Evolutionary conservation across 1,140 invertebrate genomes (phyloP).

Genomic region (Ceratitis capitata): DNA sequence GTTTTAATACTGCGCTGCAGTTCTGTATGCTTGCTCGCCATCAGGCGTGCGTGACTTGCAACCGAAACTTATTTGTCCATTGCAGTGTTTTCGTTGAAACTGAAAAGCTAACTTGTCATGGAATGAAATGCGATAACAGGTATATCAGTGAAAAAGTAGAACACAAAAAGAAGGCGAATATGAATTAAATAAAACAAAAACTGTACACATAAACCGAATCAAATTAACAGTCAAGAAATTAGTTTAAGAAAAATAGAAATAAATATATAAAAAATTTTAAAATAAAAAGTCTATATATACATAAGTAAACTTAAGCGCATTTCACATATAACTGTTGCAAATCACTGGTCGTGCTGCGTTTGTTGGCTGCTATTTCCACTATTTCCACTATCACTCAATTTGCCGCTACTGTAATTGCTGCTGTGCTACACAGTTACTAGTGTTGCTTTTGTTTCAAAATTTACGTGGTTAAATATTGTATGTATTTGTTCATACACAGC

Average conservation of each 20-base stretch:
- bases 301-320: too few relatives aligned
- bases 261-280: not conserved
- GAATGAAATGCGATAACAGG: not conserved
- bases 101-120: not conserved
- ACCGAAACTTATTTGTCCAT: not conserved
- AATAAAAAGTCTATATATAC: not conserved
- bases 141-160: not conserved
- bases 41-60: constrained; percentile 11
- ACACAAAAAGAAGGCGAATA: not conserved
- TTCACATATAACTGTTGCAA: not conserved
- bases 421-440: too few relatives aligned
- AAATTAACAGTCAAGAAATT: not conserved
- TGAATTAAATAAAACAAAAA: not conserved
- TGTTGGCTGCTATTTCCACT: not conserved
- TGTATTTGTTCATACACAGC: too few relatives aligned
- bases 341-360: not conserved
- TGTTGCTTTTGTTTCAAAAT: too few relatives aligned
- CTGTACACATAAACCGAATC: not conserved
- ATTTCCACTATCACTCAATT: not conserved
- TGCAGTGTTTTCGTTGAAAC: not conserved
- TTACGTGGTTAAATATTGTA: too few relatives aligned
- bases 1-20: not conserved
- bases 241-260: not conserved
- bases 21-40: not conserved
- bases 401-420: not conserved